Percentiles rank a stretch among this genome's conserved stretches.
Evolutionary conservation across 1,140 invertebrate genomes (phyloP).

Genomic region (Mamestra configurata): DNA sequence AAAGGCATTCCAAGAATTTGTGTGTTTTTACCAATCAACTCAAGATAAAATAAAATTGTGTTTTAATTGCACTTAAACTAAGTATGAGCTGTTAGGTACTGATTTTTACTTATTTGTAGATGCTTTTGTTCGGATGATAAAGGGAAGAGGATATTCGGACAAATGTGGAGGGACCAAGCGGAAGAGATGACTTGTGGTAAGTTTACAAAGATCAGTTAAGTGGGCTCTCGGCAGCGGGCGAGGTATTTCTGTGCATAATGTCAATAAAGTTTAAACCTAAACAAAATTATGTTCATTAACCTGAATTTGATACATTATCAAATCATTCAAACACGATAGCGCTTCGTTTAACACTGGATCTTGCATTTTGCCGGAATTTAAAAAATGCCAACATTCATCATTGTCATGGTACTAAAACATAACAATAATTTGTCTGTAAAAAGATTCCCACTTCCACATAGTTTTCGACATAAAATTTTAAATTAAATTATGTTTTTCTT

Average conservation of each 20-base stretch:
- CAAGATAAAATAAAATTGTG: neutral
- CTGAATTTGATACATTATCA: constrained; percentile 27
- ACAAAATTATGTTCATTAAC: neutral
- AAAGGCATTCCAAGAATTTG: neutral
- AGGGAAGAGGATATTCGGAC: constrained; percentile 88
- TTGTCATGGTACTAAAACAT: neutral
- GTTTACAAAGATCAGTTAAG: constrained; percentile 35
- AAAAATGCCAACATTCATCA: constrained; percentile 14
- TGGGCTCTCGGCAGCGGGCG: neutral
- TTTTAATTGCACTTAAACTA: neutral
- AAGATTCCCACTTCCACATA: neutral
- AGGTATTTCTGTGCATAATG: neutral
- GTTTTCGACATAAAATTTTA: neutral
- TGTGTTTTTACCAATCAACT: neutral
- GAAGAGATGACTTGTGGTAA: constrained; percentile 87
- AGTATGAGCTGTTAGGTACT: neutral
- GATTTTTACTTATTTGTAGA: constrained; percentile 63
- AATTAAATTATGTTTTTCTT: neutral
- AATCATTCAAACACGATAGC: constrained; percentile 7
- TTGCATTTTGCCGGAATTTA: constrained; percentile 10
- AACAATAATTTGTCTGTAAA: neutral
- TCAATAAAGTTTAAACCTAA: neutral
- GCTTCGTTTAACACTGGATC: constrained; percentile 6
- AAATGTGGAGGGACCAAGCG: constrained; percentile 85
- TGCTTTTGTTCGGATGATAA: constrained; percentile 88